Evolutionary conservation across 2,113 vertebrate genomes (phyloP), one percentile per base, ranked within the genome.

Genomic region (Salvator merianae): DNA sequence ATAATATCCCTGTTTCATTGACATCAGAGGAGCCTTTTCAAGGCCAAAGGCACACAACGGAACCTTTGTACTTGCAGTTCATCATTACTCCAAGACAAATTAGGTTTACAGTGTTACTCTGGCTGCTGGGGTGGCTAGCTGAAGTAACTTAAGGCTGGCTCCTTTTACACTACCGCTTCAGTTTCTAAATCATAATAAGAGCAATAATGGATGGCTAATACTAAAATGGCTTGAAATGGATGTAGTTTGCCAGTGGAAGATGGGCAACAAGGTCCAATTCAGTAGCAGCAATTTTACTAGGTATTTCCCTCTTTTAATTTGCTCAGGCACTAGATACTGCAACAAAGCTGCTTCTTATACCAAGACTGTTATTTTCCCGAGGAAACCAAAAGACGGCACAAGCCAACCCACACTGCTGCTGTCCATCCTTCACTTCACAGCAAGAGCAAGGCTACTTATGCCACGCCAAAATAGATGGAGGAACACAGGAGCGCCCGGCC

Each of bases 311-410:
- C 0, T 18, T 32, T 28, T 26, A 0, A 18, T 0, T 50, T 34
- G 5, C 36, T 65, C 72, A 1, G 0, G 72, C n/a, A 63, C 66
- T 30, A 26, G 26, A 75, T 30, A 38, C 7, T 10, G 24, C 20
- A 69, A 32, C 77, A 75, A 79, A 78, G 79, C 84, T 75, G 69
- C 84, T 43, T 87, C 26, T 81, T 77, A 68, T 30, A 88, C 79
- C 80, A 83, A 77, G 65, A 24, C 50, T 75, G 78, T 47, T n/a
- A 0, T 1, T 24, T 83, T 87, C 71, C 50, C 0, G 2, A 0
- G 69, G 62, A 86, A 0, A 0, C 43, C 10, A 22, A 10, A 0
- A 12, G 24, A 78, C n/a, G 75, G 79, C 2, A 32, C 38, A 55
- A 55, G 5, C 47, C 32, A 69, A 66, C 6, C 7, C 69, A 32